Evolutionary conservation across 2,797 vertebrate species (phyloP).

Genomic region (Nannoperca australis): DNA sequence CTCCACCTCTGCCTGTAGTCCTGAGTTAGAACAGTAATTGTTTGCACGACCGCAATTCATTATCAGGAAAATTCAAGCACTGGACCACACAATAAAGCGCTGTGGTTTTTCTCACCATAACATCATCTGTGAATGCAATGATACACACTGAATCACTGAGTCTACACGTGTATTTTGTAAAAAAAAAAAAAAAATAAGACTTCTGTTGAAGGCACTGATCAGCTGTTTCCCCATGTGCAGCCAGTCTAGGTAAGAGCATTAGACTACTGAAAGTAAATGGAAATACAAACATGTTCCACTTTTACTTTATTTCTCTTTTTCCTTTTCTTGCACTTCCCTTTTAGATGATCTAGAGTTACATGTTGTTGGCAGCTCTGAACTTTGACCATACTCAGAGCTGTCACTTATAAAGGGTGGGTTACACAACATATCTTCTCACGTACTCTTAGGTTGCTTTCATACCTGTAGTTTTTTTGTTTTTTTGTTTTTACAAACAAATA

Average conservation of each 20-base stretch:
- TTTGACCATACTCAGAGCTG: not conserved
- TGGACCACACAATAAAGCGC: not conserved
- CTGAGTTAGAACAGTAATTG: not conserved
- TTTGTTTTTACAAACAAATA: not conserved
- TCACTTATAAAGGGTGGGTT: not conserved
- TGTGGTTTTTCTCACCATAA: not conserved
- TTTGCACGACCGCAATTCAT: not conserved
- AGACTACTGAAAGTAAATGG: not conserved
- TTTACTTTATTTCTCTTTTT: conserved; percentile 50
- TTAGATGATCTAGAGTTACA: conserved; percentile 14
- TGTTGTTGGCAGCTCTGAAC: conserved; percentile 15
- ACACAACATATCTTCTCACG: not conserved
- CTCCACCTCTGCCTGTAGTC: not conserved
- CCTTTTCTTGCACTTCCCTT: conserved; percentile 45
- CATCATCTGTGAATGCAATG: not conserved
- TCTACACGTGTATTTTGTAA: not conserved
- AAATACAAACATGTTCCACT: conserved; percentile 38
- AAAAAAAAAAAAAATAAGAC: not conserved
- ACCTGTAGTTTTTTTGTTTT: too few relatives aligned
- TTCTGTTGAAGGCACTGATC: not conserved
- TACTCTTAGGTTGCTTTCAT: too few relatives aligned
- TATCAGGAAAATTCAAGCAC: not conserved
- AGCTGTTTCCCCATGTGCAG: not conserved
- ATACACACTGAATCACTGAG: not conserved
- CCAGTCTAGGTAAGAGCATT: not conserved